Base-by-base conservation (phyloP, 1,140 invertebrate genomes). In the Popillia japonica region DNA sequence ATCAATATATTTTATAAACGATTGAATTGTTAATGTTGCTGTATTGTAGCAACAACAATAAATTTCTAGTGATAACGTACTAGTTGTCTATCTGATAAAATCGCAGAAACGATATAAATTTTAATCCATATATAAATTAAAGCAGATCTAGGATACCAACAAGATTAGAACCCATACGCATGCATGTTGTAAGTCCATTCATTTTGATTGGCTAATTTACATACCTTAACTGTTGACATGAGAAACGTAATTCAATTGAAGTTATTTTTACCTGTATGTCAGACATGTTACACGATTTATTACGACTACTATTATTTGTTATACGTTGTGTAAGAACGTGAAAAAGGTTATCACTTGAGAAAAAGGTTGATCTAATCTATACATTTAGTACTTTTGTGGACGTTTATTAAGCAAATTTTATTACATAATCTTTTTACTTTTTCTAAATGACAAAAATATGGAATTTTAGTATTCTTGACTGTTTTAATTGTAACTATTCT, bases 161-260 rank as follows among this genome's bases (percentile, higher is more conserved):
- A 55, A n/a, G 14, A 7, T 55, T 14, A 17, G 14, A n/a, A 17
- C 17, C 17, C 14, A 68, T 34, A 68, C 22, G 27, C 4, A 22
- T 68, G 61, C 22, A 68, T 68, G 61, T 68, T 68, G 11, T 34
- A 68, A 10, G 20, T 68, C 22, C 61, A 68, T 68, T 68, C 61
- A 22, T 68, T 68, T 68, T 68, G 22, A 68, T 68, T 22, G 61
- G 61, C 61, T 68, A 68, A 68, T 68, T 68, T 68, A 27, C 61
- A 68, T 68, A 68, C 61, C 22, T 68, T 68, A 22, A 20, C 61
- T 34, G 61, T 34, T 68, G 22, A 68, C 27, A 34, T 22, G 61
- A 68, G 14, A 8, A 68, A 68, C 61, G 10, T 68, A 68, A 68
- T 68, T 68, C 61, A 68, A 68, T 68, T 68, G 61, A 68, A 68